Evolutionary conservation across 2,888 invertebrate genomes (phyloP), one percentile per base, ranked within the genome.

Genomic region (Pristionchus maxplancki): DNA sequence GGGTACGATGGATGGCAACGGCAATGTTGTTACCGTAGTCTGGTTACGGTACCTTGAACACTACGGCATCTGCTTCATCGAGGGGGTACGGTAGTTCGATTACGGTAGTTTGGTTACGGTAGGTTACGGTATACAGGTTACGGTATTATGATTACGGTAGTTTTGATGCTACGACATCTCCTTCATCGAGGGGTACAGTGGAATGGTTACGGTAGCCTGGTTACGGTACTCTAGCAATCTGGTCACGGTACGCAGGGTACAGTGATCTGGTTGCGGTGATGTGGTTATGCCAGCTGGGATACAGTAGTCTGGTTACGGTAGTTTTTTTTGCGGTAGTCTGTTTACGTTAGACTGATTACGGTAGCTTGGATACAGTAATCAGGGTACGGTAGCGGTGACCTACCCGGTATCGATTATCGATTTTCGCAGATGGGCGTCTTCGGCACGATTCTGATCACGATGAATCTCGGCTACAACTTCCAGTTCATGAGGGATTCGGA

Each of bases 1-100:
- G n/a, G n/a, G n/a, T n/a, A n/a, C n/a, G n/a, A n/a, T n/a, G n/a
- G n/a, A n/a, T n/a, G n/a, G n/a, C n/a, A n/a, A n/a, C n/a, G n/a
- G n/a, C n/a, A 44, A 44, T 37, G 20, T 53, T 15, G 37, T 9
- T 71, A 37, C 67, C 8, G 67, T 71, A 71, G 62, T 1, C 9
- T n/a, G 28, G 31, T 8, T 67, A 34, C 67, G 67, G 67, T 34
- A 67, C 4, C 31, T 28, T 24, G 58, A 1, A 20, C 8, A 78
- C 44, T 44, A 78, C 28, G 78, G 48, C 78, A 78, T 44, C n/a
- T 40, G 48, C 11, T 78, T 78, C 78, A 78, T 78, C 78, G 78
- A 78, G 78, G 78, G 78, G 44, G 78, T 78, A n/a, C 44, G 44
- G 11, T 44, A 44, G 44, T 44, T 11, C 44, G 44, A 11, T 11